A percentile compares a stretch with the other conserved stretches of the same genome.
Evolutionary conservation across 2,888 invertebrate species (phyloP).

Genomic region (Diplolepis rosae): DNA sequence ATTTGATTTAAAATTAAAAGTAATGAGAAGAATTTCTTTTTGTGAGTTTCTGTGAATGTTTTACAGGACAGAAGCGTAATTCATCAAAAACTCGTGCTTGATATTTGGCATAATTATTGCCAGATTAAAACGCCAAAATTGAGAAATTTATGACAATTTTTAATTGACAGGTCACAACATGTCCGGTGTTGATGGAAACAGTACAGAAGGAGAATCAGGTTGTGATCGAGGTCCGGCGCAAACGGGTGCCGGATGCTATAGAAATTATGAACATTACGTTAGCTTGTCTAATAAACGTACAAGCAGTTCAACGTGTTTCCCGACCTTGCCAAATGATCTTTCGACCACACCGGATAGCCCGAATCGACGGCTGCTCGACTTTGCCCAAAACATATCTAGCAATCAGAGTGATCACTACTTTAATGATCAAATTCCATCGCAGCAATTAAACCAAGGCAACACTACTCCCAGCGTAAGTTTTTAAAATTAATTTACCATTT

Average conservation of each 20-base stretch:
- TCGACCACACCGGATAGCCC: constrained; percentile 71
- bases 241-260: constrained; percentile 85
- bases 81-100: too few relatives aligned
- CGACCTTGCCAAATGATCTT: constrained; percentile 68
- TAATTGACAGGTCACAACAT: constrained; percentile 87
- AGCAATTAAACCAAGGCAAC: constrained; percentile 68
- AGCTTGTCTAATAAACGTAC: constrained; percentile 73
- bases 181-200: constrained; percentile 91
- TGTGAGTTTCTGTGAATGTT: too few relatives aligned
- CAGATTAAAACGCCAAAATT: neutral
- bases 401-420: constrained; percentile 69
- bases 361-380: constrained; percentile 69
- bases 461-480: constrained; percentile 71
- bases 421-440: constrained; percentile 67
- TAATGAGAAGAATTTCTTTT: too few relatives aligned
- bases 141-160: constrained; percentile 5
- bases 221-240: constrained; percentile 80
- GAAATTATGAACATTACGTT: constrained; percentile 83
- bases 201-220: constrained; percentile 81
- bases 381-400: constrained; percentile 69
- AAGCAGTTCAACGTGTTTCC: constrained; percentile 75
- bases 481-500: neutral
- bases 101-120: neutral
- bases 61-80: neutral
- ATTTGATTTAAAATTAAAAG: too few relatives aligned